Evolutionary conservation across 64 coral and sea anemone species (phyloP).

Genomic region (Exaiptasia diaphana): DNA sequence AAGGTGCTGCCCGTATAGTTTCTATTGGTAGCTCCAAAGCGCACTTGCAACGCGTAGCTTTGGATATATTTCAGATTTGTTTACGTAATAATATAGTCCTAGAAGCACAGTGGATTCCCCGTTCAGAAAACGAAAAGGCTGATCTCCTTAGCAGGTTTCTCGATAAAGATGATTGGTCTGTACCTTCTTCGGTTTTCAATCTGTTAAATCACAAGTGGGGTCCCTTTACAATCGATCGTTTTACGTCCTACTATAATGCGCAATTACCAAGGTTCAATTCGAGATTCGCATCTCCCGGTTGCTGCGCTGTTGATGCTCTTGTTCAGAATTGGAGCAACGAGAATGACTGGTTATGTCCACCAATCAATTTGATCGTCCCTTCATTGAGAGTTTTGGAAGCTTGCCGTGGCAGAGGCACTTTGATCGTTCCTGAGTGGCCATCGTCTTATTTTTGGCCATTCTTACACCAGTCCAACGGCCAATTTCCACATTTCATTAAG

Average conservation of each 20-base stretch:
- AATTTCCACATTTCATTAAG: conserved; percentile 28
- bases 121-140: not conserved
- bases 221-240: not conserved
- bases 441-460: conserved; percentile 52
- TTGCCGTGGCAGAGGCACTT: not conserved
- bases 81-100: not conserved
- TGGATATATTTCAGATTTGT: conserved; percentile 12
- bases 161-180: conserved; percentile 38
- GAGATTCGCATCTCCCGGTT: not conserved
- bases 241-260: not conserved
- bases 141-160: conserved; percentile 31
- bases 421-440: conserved; percentile 40
- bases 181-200: not conserved
- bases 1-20: not conserved
- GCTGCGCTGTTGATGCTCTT: conserved; percentile 32
- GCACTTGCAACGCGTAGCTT: not conserved
- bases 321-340: conserved; percentile 23
- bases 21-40: not conserved
- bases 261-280: not conserved
- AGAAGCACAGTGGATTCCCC: not conserved
- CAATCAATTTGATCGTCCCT: conserved; percentile 17
- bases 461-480: not conserved
- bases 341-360: conserved; percentile 54
- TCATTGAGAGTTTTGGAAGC: not conserved
- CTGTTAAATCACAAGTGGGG: not conserved